Base-by-base conservation (phyloP, 2,888 invertebrate genomes). In the Drosophila mimica region DNA sequence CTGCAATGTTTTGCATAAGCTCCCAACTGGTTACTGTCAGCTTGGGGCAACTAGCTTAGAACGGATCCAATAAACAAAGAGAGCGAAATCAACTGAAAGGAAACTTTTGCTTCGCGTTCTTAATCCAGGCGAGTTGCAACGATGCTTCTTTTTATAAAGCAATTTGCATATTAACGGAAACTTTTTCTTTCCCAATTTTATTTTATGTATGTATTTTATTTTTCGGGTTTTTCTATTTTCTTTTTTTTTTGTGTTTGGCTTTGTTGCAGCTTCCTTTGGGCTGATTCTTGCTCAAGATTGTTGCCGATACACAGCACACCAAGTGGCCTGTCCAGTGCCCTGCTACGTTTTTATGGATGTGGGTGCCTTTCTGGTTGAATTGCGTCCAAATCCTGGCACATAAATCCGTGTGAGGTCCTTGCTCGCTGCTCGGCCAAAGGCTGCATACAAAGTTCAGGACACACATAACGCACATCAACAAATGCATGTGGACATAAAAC, bases 401-500 rank as follows among this genome's bases (percentile, higher is more conserved):
- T 69, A 77, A 66, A 81, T 76, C 60, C 69, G 51, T 72, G 67
- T 58, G 61, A 62, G 51, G 46, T 68, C 46, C 57, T 36, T 40
- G 34, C 66, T 52, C 59, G 51, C 33, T 72, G 67, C 60, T 48
- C 20, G 62, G 51, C 56, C 60, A 69, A 61, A 30, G 66, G 62
- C 70, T 64, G 67, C 72, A 72, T 75, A 88, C 89, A 87, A 84
- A 78, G 85, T 87, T 64, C 70, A 69, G 69, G 74, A 74, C 73
- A 76, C 66, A 83, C 82, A 88, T 88, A 85, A 88, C 70, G 74
- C 62, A 74, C 82, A 87, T 84, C 84, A 83, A 86, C 83, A 85
- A 86, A 86, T 88, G 89, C 88, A 88, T 72, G 81, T 70, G 69
- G 60, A 74, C 70, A 81, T 88, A 76, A 86, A 88, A 81, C 59